Evolutionary conservation across 2,888 invertebrate genomes (phyloP).

Genomic region (Troides helena): DNA sequence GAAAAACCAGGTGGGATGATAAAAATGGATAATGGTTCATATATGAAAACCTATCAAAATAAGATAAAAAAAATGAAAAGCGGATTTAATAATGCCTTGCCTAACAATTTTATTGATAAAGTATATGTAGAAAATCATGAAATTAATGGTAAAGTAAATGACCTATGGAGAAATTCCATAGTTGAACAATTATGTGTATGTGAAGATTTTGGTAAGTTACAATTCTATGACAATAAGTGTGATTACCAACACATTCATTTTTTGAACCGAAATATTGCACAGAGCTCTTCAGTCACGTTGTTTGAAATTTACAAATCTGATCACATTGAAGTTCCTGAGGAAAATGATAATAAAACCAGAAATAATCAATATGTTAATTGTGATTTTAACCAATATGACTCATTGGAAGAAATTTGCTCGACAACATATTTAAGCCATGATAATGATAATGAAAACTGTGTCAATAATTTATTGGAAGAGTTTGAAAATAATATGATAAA

Average conservation of each 20-base stretch:
- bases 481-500: neutral
- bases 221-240: conserved; percentile 45
- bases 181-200: conserved; percentile 56
- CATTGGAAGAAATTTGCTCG: conserved; percentile 1
- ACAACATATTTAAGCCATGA: conserved; percentile 1
- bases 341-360: neutral
- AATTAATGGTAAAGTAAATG: conserved; percentile 7
- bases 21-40: conserved; percentile 1
- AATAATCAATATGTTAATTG: conserved; percentile 2
- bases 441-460: conserved; percentile 1
- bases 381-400: conserved; percentile 4
- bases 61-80: conserved; percentile 11
- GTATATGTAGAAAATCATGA: conserved; percentile 3
- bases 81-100: neutral
- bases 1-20: conserved; percentile 56
- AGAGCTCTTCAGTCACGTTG: conserved; percentile 45
- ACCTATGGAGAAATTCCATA: conserved; percentile 4
- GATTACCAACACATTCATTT: conserved; percentile 65
- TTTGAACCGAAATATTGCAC: conserved; percentile 40
- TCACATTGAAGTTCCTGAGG: neutral
- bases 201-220: conserved; percentile 59
- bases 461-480: neutral
- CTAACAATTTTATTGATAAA: conserved; percentile 1
- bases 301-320: conserved; percentile 55
- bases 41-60: conserved; percentile 22